phyloP scores from a whole-genome alignment of 2,113 vertebrate genomes.

The Zonotrichia leucophrys region DNA sequence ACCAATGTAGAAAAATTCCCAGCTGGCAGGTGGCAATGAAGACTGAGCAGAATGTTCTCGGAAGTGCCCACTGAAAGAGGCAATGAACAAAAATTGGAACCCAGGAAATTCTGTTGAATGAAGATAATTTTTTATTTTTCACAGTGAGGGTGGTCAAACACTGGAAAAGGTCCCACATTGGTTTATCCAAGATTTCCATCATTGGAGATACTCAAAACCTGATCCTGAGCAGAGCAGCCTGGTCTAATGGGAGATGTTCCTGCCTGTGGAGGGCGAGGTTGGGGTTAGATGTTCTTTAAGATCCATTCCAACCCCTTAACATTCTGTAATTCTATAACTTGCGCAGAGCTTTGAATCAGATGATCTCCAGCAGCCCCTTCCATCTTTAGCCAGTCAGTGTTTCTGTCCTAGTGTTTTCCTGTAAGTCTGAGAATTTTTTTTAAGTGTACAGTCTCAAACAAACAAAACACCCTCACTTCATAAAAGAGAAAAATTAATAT shows the following conservation, averaged over 20 bases:
- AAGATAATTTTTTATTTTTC: background rate
- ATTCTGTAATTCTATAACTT: background rate
- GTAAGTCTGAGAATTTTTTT: background rate
- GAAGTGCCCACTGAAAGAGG: background rate
- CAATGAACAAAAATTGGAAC: background rate
- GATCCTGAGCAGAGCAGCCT: background rate
- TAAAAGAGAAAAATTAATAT: background rate
- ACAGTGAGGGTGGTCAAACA: background rate
- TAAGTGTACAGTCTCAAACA: background rate
- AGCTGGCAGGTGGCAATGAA: background rate
- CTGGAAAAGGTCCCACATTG: background rate
- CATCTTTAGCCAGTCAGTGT: background rate
- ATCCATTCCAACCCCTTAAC: background rate
- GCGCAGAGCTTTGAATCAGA: fast-evolving
- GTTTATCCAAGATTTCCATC: background rate
- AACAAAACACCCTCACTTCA: background rate
- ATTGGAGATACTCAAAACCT: background rate
- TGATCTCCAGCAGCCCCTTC: background rate
- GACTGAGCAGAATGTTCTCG: background rate
- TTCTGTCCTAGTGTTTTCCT: background rate
- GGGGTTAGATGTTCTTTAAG: background rate
- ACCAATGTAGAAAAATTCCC: background rate
- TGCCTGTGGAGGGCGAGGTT: background rate
- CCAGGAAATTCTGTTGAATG: background rate
- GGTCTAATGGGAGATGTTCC: background rate